These are phyloP conservation scores for Epinotia ramella DNA, from an alignment of 2,888 invertebrate genomes.

Conservation along the genomic window DNA sequence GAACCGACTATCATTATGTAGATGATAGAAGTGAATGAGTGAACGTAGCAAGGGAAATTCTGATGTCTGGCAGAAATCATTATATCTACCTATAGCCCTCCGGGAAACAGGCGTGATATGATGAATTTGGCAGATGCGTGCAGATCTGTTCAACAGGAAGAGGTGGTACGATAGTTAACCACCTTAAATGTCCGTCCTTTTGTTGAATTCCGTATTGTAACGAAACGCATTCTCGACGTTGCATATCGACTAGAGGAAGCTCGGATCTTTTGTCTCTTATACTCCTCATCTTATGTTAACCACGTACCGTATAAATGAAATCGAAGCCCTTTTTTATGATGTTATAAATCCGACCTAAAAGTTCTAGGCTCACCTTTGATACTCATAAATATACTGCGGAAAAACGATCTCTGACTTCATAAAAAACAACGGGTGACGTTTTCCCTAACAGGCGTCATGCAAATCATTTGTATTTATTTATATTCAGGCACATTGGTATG, in stretches of 20 bases:
- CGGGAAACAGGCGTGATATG: too few relatives aligned
- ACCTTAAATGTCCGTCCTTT: too few relatives aligned
- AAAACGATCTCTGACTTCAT: background rate
- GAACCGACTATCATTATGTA: too few relatives aligned
- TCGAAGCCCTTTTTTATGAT: background rate
- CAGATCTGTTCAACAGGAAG: too few relatives aligned
- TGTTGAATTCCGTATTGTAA: too few relatives aligned
- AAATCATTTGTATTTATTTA: constrained; percentile 31
- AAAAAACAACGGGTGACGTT: constrained; percentile 4
- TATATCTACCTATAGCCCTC: too few relatives aligned
- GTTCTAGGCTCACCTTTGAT: background rate
- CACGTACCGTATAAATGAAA: background rate
- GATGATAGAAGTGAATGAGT: too few relatives aligned
- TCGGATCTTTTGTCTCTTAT: background rate
- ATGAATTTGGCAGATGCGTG: too few relatives aligned
- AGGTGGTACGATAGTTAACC: too few relatives aligned
- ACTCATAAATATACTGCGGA: background rate
- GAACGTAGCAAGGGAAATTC: too few relatives aligned
- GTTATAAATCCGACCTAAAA: background rate
- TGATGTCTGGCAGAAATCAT: too few relatives aligned
- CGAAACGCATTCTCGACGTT: too few relatives aligned
- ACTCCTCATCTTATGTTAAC: background rate
- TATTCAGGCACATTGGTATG: constrained; percentile 31
- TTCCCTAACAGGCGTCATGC: constrained; percentile 8
- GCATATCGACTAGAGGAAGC: background rate